Conservation (phyloP, 2,113 vertebrate genomes). For the Actenoides lindsayi region DNA sequence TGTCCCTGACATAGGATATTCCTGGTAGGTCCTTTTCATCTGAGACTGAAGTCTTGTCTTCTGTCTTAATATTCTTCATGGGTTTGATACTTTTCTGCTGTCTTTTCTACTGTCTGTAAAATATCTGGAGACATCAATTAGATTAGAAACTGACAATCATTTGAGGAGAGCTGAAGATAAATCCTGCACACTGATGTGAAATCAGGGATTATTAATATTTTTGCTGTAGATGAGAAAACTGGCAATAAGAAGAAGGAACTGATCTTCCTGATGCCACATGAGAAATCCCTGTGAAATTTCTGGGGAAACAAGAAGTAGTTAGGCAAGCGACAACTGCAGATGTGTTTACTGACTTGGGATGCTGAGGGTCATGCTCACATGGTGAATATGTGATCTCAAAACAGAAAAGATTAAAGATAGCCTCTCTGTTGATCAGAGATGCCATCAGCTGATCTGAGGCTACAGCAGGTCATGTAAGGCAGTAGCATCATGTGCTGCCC, state of each 20-base stretch:
- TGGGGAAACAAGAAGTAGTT: neutral
- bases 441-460: conserved; percentile 29
- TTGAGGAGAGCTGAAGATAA: neutral
- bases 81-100: neutral
- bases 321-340: neutral
- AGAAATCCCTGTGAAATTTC: neutral
- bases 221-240: neutral
- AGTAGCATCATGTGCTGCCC: neutral
- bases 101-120: neutral
- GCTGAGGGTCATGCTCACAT: neutral
- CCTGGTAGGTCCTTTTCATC: neutral
- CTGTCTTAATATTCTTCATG: neutral
- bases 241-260: neutral
- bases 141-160: neutral
- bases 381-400: neutral
- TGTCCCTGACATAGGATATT: neutral
- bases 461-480: neutral
- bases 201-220: neutral
- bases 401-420: conserved; percentile 32
- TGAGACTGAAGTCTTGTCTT: neutral
- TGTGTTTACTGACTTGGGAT: neutral
- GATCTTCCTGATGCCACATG: neutral
- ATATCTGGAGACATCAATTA: neutral
- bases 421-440: neutral
- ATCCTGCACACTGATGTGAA: neutral